Evolutionary conservation across 2,888 invertebrate species (phyloP), one percentile per base, ranked within the genome.

Genomic region (Ferdinandea cuprea): DNA sequence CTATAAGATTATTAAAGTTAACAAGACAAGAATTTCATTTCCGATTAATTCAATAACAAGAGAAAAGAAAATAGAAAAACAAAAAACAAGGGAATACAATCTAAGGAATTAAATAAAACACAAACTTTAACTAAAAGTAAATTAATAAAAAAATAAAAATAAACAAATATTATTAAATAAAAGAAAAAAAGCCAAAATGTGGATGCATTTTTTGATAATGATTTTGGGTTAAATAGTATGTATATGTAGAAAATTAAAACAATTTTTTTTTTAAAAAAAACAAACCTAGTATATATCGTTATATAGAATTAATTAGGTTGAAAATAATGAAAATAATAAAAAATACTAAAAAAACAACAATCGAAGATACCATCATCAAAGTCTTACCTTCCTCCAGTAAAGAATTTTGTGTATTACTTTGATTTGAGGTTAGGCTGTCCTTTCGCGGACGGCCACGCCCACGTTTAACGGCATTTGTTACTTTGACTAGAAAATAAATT

Each of bases 381-480:
- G 88, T 88, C 89, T 90, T 92, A 95, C 95, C 95, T 92, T 95
- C 95, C 91, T 94, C 95, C 86, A 95, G 92, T 86, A 94, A 94
- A 89, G 95, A 94, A 88, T 94, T 94, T 88, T 94, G 94, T 87
- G 91, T 92, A 76, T 91, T 91, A 89, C 90, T 91, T 89, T 89
- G 88, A 89, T 91, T 92, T 90, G 91, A 92, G 89, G 81, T 91
- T 87, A 91, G 90, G 87, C 92, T 92, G 88, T 92, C 92, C 88
- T 92, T 92, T 87, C 92, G 89, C 66, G 92, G 92, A 83, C 93
- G 90, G 46, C 93, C 93, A 74, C 93, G 91, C 72, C 93, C 93
- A 52, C 93, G 92, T 88, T 93, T 93, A 89, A 93, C 92, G 86
- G 92, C 88, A 87, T 87, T 92, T 87, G 87, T 87, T 86, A 88